Evolutionary conservation across 1,140 invertebrate genomes (phyloP), one percentile per base, ranked within the genome.

Genomic region (Ceratina australensis): DNA sequence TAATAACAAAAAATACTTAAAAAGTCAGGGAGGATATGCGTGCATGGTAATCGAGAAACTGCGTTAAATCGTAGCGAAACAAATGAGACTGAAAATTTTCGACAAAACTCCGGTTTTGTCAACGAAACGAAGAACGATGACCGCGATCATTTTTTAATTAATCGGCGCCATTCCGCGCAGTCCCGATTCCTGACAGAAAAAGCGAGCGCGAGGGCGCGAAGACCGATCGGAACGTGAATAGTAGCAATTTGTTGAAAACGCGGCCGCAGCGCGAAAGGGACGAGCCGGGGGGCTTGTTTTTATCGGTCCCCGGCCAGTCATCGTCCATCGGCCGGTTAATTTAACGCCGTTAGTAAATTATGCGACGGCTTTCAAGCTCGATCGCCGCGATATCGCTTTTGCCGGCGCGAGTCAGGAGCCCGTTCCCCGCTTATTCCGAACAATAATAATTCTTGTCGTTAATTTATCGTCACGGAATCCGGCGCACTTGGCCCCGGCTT

Each of bases 261-360:
- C 42, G 13, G n/a, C 20, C 47, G 26, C 26, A 18, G 20, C 28
- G 42, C n/a, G 24, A 59, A 54, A 49, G 59, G 71, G 64, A 3
- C 49, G 76, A 59, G 33, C 28, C 28, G 28, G 28, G 28, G 28
- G 28, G 33, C 24, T 69, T n/a, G 71, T 74, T 72, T 79, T 74
- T 81, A 84, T 84, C 73, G 82, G 82, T 85, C 83, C 82, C 83
- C 66, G 72, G 83, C 79, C 83, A 74, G 78, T 84, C 83, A 68
- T 85, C 81, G 78, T 59, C 54, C 52, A 78, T 77, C 52, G 50
- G 3, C 56, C 72, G 68, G 79, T 84, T 84, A 85, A 85, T 85
- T 85, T 81, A 81, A 66, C 69, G 69, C 71, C 59, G 82, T 85
- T 84, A 63, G 56, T 84, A 72, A 84, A 85, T 85, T 84, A 85